These are phyloP conservation scores for Albula goreensis DNA, from an alignment of 2,113 vertebrate species.

Conservation along the genomic window DNA sequence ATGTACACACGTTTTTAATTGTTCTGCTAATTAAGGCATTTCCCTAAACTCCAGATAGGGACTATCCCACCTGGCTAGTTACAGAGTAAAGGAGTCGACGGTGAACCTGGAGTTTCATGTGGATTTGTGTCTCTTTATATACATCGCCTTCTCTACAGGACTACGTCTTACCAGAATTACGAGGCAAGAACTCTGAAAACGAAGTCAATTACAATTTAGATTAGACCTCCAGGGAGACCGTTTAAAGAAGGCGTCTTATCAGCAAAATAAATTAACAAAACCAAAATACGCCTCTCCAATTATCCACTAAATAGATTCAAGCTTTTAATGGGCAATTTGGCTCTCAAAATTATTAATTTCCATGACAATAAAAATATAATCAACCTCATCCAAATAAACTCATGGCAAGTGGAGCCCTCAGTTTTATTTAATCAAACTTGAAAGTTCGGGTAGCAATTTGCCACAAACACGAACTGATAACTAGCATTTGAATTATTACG, in stretches of 20 bases:
- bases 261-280: constrained; percentile 71
- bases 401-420: constrained; percentile 12
- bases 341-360: constrained; percentile 44
- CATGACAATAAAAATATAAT: constrained; percentile 38
- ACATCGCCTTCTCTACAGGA: constrained; percentile 46
- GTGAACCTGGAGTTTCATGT: constrained; percentile 30
- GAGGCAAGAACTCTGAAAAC: constrained; percentile 67
- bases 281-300: constrained; percentile 71
- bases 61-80: constrained; percentile 40
- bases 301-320: constrained; percentile 61
- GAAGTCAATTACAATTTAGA: constrained; percentile 75
- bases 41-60: constrained; percentile 39
- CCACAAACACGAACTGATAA: neutral
- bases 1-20: neutral
- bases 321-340: constrained; percentile 40
- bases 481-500: neutral
- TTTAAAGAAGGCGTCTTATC: constrained; percentile 67
- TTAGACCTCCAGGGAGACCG: constrained; percentile 68
- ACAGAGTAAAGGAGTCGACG: constrained; percentile 30
- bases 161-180: constrained; percentile 38
- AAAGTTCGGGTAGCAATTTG: neutral
- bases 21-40: constrained; percentile 19
- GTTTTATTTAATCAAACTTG: constrained; percentile 10
- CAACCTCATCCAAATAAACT: constrained; percentile 16
- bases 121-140: constrained; percentile 47